These are phyloP conservation scores for Bujurquina vittata DNA, from an alignment of 2,113 vertebrate species.

Conservation along the genomic window DNA sequence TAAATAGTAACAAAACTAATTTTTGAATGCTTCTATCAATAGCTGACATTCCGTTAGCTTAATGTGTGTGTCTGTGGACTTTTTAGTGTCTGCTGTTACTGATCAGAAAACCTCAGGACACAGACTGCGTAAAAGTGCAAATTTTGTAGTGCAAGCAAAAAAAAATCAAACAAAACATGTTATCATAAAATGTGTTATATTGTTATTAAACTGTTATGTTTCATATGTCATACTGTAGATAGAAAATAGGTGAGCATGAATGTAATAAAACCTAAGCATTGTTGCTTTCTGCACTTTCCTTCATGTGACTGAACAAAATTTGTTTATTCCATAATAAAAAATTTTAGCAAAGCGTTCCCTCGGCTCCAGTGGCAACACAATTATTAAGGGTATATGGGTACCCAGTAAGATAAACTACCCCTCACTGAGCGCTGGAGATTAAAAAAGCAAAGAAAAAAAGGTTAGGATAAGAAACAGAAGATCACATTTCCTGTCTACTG, in stretches of 20 bases:
- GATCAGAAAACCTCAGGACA: background rate
- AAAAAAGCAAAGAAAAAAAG: background rate
- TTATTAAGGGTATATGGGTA: constrained; percentile 65
- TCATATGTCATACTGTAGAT: constrained; percentile 14
- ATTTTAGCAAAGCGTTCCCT: constrained; percentile 59
- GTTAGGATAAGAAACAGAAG: constrained; percentile 19
- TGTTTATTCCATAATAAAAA: constrained; percentile 63
- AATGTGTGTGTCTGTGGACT: background rate
- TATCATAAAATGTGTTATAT: background rate
- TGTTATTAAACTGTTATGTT: constrained; percentile 1
- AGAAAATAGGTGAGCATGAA: background rate
- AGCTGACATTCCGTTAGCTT: background rate
- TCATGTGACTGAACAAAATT: constrained; percentile 50
- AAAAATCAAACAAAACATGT: background rate
- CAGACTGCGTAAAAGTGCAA: background rate
- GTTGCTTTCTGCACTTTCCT: constrained; percentile 21
- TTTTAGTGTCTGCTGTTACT: background rate
- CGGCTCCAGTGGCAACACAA: constrained; percentile 58
- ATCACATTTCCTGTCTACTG: constrained; percentile 34
- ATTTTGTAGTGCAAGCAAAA: background rate
- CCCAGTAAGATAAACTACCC: constrained; percentile 54
- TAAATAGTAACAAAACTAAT: background rate
- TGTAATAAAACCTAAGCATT: background rate
- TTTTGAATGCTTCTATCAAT: constrained; percentile 16
- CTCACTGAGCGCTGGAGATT: constrained; percentile 12